Evolutionary conservation across 2,888 invertebrate species (phyloP), one percentile per base, ranked within the genome.

Genomic region (Silvanus unidentatus): DNA sequence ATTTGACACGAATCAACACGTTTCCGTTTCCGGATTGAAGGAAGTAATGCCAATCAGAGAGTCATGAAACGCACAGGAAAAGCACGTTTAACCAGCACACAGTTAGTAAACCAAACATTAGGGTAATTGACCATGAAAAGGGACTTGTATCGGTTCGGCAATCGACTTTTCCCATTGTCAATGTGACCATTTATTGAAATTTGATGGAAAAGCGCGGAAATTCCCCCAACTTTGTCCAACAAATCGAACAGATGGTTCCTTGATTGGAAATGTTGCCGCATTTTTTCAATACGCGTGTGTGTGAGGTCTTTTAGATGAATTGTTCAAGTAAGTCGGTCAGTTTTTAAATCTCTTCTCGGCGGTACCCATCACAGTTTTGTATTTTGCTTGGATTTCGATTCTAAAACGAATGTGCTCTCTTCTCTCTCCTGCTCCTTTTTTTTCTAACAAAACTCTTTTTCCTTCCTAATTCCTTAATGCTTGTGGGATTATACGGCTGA

Each of bases 241-340:
- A 22, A 22, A 5, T 22, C 22, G 22, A 22, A 22, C 22, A 22
- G 22, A 22, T 22, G 22, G 22, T 22, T 8, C 22, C 22, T 22
- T 22, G 22, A 22, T 22, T 22, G 22, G 22, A 22, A 22, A 22
- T 22, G 4, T 22, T 22, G 22, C 22, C 3, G 22, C 22, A 22
- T 22, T 22, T 22, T 22, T 22, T 22, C 22, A 22, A 22, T 22
- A 22, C 4, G 47, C 61, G 55, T 55, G 63, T 63, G 65, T 64
- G 66, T 68, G 68, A 64, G 68, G 69, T 67, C 54, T 50, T 53
- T 32, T 43, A 52, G 62, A 66, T 68, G 67, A 68, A 68, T 68
- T 64, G 66, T 68, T 66, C 67, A 68, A 58, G 49, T 54, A 54
- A 57, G 62, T 58, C 62, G 60, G 61, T 60, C 61, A 52, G 52